Evolutionary conservation across 2,113 vertebrate species (phyloP).

Genomic region (Grammomys dolichurus): DNA sequence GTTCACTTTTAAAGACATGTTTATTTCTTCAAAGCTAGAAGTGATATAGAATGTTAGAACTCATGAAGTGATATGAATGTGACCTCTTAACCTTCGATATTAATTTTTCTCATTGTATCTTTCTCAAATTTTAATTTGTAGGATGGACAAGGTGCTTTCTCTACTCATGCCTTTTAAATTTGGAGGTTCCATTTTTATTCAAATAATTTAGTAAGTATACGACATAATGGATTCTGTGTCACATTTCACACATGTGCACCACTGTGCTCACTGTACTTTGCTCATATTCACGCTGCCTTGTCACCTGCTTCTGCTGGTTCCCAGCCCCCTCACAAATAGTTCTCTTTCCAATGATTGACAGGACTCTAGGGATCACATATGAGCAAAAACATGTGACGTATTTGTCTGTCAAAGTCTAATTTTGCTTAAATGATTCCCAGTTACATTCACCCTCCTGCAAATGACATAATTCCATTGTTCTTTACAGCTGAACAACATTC

Average conservation of each 20-base stretch:
- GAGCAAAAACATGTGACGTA: not conserved
- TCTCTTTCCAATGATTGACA: not conserved
- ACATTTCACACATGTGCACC: not conserved
- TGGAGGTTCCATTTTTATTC: not conserved
- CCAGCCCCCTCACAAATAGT: not conserved
- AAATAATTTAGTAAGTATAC: not conserved
- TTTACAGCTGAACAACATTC: not conserved
- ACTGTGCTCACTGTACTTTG: not conserved
- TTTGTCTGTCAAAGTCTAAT: not conserved
- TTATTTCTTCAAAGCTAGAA: slow-evolving; percentile 37
- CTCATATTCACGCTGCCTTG: not conserved
- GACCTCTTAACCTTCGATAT: not conserved
- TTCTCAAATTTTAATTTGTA: slow-evolving; percentile 13
- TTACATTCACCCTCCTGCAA: not conserved
- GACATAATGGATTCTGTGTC: too few species aligned
- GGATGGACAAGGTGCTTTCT: not conserved
- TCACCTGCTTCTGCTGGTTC: not conserved
- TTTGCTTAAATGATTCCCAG: not conserved
- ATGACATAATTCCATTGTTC: not conserved
- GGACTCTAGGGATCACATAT: not conserved
- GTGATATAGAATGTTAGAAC: not conserved
- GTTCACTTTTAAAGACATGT: not conserved
- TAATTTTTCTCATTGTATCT: not conserved
- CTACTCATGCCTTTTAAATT: not conserved
- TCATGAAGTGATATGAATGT: not conserved